phyloP scores from a whole-genome alignment of 2,113 vertebrate species.

The Potamarius usumacintae region DNA sequence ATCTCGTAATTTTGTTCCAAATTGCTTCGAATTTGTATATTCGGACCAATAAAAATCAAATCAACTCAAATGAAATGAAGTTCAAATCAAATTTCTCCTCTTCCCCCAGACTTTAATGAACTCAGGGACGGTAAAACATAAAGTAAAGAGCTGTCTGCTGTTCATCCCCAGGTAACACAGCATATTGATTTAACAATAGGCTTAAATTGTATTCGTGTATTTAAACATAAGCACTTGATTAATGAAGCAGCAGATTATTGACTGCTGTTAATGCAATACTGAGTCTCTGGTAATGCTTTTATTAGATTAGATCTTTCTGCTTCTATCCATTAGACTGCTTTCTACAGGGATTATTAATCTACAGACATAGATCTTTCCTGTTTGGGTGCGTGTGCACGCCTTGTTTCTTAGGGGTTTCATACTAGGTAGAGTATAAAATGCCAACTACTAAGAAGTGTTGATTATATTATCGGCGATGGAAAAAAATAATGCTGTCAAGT shows the following conservation, averaged over 20 bases:
- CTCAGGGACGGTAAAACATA: not conserved
- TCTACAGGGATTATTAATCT: slow-evolving; percentile 61
- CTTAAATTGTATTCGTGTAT: slow-evolving; percentile 60
- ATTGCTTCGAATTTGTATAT: not conserved
- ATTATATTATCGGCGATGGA: not conserved
- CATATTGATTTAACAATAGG: slow-evolving; percentile 57
- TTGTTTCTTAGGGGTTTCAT: not conserved
- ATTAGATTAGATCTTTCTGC: slow-evolving; percentile 55
- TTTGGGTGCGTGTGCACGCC: slow-evolving; percentile 32
- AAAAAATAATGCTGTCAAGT: not conserved
- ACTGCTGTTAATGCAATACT: slow-evolving; percentile 55
- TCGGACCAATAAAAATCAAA: not conserved
- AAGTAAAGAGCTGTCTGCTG: slow-evolving; percentile 21
- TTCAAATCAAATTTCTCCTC: not conserved
- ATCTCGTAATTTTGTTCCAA: not conserved
- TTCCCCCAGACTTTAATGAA: not conserved
- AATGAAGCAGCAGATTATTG: slow-evolving; percentile 55
- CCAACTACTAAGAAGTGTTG: not conserved
- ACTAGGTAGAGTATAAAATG: not conserved
- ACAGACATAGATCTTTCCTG: slow-evolving; percentile 55
- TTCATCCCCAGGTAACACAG: slow-evolving; percentile 48
- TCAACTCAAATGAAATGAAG: not conserved
- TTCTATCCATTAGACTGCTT: slow-evolving; percentile 60
- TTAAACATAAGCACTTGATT: slow-evolving; percentile 53
- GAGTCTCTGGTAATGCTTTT: slow-evolving; percentile 53